Evolutionary conservation across 2,797 vertebrate species (phyloP), one percentile per base, ranked within the genome.

Genomic region (Xiphophorus birchmanni): DNA sequence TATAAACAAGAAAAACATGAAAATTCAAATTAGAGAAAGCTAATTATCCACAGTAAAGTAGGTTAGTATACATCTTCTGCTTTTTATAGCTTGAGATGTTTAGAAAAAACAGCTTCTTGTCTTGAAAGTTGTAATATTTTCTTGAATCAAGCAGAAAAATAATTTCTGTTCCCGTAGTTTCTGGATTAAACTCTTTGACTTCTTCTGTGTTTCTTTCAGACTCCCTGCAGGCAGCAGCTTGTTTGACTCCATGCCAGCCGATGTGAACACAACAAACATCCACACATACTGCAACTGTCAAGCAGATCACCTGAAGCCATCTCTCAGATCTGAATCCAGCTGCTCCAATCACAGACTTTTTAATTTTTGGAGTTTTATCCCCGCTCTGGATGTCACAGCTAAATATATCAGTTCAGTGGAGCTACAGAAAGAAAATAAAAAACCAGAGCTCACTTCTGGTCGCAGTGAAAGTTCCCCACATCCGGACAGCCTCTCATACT

Each of bases 171-270:
- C 65, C 11, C 1, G 65, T 69, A 13, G 65, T 42, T 26, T 69
- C 40, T 23, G 21, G 10, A 69, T 69, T 23, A 42, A 69, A 42
- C 37, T 69, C 21, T 69, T 73, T 29, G 21, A 35, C 6, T 44
- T 18, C 35, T 15, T 54, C 9, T 65, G 26, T 37, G 44, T 72
- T 35, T 63, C 12, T 15, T 44, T 42, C 73, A 81, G 79, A 75
- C 54, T 98, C 86, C 88, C 92, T 47, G 94, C 97, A 72, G 97
- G 97, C 89, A 89, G 92, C 80, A 98, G 97, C 86, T 91, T 97
- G 86, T 98, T 98, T 92, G 97, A 98, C 91, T 93, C 79, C 44
- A 81, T 88, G 48, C 95, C 96, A 0, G 52, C 83, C 80, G 90
- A 87, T 60, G 83, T 86, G 58, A 89, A 45, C 0, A 77, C 87